Conservation (phyloP, 1,140 invertebrate genomes). For the Chironomus tepperi region DNA sequence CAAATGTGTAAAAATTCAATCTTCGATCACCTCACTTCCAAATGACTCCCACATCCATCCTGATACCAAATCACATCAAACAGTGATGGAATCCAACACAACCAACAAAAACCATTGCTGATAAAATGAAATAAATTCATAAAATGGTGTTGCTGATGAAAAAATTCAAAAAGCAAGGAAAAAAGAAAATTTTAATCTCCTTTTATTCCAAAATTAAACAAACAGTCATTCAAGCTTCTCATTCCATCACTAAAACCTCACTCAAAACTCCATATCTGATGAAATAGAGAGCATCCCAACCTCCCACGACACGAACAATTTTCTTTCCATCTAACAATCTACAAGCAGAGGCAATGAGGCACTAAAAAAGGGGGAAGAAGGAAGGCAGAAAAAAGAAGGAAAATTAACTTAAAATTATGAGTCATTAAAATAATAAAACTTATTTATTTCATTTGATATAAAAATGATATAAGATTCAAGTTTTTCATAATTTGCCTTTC, state of each 20-base stretch:
- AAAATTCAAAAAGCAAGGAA: background rate
- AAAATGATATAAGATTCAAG: constrained; percentile 19
- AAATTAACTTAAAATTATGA: constrained; percentile 22
- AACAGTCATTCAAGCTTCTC: background rate
- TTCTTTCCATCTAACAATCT: too few relatives aligned
- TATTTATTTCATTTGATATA: constrained; percentile 20
- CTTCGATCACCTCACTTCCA: too few relatives aligned
- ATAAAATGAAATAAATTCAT: too few relatives aligned
- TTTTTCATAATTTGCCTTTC: constrained; percentile 16
- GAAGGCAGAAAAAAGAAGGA: background rate
- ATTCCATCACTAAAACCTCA: background rate
- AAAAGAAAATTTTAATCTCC: background rate
- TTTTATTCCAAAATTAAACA: background rate
- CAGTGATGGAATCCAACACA: too few relatives aligned
- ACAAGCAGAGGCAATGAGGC: background rate
- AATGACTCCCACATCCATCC: too few relatives aligned
- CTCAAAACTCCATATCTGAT: background rate
- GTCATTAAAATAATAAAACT: constrained; percentile 19
- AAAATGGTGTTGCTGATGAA: too few relatives aligned
- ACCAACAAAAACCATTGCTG: too few relatives aligned
- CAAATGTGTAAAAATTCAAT: too few relatives aligned
- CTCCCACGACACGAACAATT: too few relatives aligned
- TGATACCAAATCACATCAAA: too few relatives aligned
- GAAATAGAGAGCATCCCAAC: background rate
- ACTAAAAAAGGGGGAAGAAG: background rate